Percentiles rank a stretch among this genome's conserved stretches.
These are phyloP conservation scores for Arenicola marina DNA, from an alignment of 2,888 invertebrate species.

Conservation along the genomic window DNA sequence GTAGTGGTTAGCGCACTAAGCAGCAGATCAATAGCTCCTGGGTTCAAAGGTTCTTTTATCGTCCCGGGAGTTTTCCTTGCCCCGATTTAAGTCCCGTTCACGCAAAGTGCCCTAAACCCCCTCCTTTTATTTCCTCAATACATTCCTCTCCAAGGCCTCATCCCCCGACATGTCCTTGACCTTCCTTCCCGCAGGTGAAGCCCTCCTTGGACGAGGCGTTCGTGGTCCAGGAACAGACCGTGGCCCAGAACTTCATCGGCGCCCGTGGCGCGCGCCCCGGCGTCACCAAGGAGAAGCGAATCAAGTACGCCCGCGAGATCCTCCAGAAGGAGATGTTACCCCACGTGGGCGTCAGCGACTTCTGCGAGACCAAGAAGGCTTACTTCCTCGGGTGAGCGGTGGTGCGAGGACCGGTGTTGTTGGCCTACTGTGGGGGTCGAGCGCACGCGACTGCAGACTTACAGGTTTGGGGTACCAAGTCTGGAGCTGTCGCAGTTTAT, in stretches of 20 bases:
- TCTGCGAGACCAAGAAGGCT: slow-evolving; percentile 99
- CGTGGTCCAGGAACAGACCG: slow-evolving; percentile 98
- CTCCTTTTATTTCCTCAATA: not conserved
- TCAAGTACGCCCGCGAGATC: slow-evolving; percentile 99
- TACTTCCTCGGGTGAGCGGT: slow-evolving; percentile 94
- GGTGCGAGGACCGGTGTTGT: too few species aligned
- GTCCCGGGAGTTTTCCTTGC: too few species aligned
- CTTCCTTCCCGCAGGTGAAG: slow-evolving; percentile 69
- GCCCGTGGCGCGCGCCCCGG: slow-evolving; percentile 96
- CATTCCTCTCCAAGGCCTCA: not conserved
- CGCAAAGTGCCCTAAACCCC: not conserved
- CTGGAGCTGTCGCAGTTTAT: too few species aligned
- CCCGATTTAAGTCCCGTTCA: too few species aligned
- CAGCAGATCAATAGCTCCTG: too few species aligned
- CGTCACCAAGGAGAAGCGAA: slow-evolving; percentile 97
- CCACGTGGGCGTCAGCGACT: slow-evolving; percentile 98
- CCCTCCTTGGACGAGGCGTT: slow-evolving; percentile 99
- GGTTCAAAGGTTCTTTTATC: too few species aligned
- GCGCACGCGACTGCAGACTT: too few species aligned
- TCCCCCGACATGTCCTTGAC: too few species aligned
- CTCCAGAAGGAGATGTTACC: slow-evolving; percentile 99
- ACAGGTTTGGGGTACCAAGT: too few species aligned
- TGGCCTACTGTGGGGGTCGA: too few species aligned
- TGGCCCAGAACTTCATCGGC: slow-evolving; percentile 96
- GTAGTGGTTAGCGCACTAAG: too few species aligned